Percentiles rank a stretch among this genome's conserved stretches.
phyloP scores from a whole-genome alignment of 2,888 invertebrate genomes.

The Tachina lurida region DNA sequence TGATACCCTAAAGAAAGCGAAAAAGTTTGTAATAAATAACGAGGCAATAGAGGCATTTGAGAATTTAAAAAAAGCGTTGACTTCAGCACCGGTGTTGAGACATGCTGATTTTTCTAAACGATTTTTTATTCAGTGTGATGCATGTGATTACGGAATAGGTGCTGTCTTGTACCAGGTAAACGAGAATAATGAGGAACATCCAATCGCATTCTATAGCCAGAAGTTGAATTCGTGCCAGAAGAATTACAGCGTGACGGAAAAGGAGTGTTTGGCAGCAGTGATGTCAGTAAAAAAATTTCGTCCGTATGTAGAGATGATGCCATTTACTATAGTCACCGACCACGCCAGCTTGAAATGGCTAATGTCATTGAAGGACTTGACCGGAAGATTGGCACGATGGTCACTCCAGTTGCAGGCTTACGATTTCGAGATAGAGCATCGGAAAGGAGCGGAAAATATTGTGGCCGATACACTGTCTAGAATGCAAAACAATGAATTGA shows the following conservation, averaged over 20 bases:
- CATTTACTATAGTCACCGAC: neutral
- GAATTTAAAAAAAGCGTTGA: too few relatives aligned
- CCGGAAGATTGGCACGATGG: too few relatives aligned
- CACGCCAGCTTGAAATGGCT: too few relatives aligned
- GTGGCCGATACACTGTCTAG: neutral
- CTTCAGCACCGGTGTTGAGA: neutral
- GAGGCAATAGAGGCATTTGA: too few relatives aligned
- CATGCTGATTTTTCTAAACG: neutral
- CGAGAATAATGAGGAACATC: neutral
- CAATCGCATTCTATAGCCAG: neutral
- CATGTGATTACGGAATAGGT: neutral
- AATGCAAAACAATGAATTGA: too few relatives aligned
- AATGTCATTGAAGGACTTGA: too few relatives aligned
- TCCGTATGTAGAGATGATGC: slow-evolving; percentile 6
- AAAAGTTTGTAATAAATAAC: too few relatives aligned
- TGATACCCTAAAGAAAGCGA: too few relatives aligned
- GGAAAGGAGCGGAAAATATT: neutral
- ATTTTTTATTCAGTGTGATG: neutral
- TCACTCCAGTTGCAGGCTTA: too few relatives aligned
- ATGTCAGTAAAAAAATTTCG: neutral
- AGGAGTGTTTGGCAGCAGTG: neutral
- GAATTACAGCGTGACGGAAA: neutral
- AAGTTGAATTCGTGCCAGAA: neutral
- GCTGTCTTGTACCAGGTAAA: neutral
- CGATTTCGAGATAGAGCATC: too few relatives aligned